Evolutionary conservation across 2,888 invertebrate species (phyloP).

Genomic region (Mycalesis mineus): DNA sequence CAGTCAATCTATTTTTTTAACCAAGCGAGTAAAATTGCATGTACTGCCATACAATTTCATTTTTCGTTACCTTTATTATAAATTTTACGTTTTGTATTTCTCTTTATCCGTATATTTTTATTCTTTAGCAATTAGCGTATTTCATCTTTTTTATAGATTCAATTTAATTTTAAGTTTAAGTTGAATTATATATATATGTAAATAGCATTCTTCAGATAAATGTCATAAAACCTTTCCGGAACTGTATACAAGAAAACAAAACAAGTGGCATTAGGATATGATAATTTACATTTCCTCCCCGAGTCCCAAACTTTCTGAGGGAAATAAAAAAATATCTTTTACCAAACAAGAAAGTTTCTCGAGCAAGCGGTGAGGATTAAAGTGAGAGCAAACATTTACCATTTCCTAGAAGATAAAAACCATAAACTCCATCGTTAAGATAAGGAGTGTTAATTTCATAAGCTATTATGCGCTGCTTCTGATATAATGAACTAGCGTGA

Average conservation of each 20-base stretch:
- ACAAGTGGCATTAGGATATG: conserved; percentile 12
- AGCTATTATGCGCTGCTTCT: conserved; percentile 47
- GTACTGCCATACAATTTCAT: no score
- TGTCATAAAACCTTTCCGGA: background rate
- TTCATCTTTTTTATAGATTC: no score
- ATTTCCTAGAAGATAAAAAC: conserved; percentile 56
- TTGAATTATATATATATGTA: no score
- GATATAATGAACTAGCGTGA: conserved; percentile 38
- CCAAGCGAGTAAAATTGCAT: no score
- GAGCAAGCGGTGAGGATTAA: conserved; percentile 34
- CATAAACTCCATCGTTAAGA: conserved; percentile 54
- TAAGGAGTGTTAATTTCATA: conserved; percentile 62
- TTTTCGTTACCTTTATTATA: no score
- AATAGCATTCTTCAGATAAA: background rate
- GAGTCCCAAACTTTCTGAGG: conserved; percentile 10
- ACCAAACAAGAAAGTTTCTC: conserved; percentile 10
- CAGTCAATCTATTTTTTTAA: no score
- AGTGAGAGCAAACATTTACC: conserved; percentile 53
- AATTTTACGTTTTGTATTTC: no score
- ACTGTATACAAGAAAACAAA: background rate
- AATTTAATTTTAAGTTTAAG: no score
- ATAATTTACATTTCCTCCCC: conserved; percentile 12
- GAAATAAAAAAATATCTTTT: conserved; percentile 9
- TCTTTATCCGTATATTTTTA: no score
- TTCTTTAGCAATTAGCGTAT: no score